Evolutionary conservation across 2,113 vertebrate genomes (phyloP).

Genomic region (Atlantisia rogersi): DNA sequence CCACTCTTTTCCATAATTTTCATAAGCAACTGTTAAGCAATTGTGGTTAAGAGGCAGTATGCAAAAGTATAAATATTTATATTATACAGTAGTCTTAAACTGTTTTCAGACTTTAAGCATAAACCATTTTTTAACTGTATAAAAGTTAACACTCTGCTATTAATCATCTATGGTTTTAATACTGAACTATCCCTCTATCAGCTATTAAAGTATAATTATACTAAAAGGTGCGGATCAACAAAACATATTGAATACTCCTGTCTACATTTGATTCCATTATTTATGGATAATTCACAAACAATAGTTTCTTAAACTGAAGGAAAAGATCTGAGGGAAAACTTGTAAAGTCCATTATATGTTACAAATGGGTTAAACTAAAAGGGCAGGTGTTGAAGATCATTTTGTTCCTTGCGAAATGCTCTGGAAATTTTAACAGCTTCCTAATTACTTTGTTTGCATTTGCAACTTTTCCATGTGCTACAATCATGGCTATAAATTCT

Average conservation of each 20-base stretch:
- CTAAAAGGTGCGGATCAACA: background rate
- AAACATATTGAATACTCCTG: background rate
- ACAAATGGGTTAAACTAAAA: slow-evolving; percentile 35
- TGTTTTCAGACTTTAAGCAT: background rate
- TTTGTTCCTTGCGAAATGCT: slow-evolving; percentile 26
- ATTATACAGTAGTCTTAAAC: background rate
- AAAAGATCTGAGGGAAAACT: background rate
- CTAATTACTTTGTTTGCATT: slow-evolving; percentile 59
- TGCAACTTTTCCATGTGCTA: slow-evolving; percentile 62
- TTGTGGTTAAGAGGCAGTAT: background rate
- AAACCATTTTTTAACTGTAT: background rate
- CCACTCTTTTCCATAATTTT: background rate
- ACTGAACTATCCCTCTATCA: background rate
- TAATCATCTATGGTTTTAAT: background rate
- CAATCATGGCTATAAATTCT: slow-evolving; percentile 16
- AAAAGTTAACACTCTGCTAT: background rate
- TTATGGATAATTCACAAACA: background rate
- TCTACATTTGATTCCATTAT: background rate
- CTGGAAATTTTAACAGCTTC: slow-evolving; percentile 63
- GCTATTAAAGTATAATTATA: background rate
- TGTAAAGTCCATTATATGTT: background rate
- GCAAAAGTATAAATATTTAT: background rate
- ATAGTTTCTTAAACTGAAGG: background rate
- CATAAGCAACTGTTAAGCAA: background rate
- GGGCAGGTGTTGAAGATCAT: slow-evolving; percentile 9